Conservation (phyloP, 2,888 invertebrate species). For the Apotomis turbidana region DNA sequence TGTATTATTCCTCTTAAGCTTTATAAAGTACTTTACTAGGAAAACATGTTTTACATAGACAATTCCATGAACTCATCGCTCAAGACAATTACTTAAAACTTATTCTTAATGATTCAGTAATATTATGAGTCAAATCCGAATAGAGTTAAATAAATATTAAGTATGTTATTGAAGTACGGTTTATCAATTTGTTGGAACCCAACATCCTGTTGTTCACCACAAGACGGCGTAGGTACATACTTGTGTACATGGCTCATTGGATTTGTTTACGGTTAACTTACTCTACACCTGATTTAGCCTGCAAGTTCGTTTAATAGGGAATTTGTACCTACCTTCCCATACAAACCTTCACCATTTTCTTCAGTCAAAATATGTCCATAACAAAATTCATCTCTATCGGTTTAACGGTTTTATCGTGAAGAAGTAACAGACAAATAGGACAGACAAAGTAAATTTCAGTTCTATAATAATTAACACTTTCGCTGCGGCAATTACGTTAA, state of each 20-base stretch:
- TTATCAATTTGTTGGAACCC: slow-evolving; percentile 12
- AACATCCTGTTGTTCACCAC: slow-evolving; percentile 21
- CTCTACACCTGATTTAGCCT: no score
- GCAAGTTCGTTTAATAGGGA: no score
- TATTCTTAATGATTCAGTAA: slow-evolving; percentile 9
- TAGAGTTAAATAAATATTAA: not conserved
- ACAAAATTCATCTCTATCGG: no score
- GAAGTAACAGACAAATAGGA: no score
- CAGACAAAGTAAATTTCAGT: no score
- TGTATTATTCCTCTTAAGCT: not conserved
- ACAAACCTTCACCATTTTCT: no score
- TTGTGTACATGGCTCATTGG: not conserved
- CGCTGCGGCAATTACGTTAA: no score
- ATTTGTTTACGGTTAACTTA: no score
- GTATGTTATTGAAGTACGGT: not conserved
- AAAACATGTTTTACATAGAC: not conserved
- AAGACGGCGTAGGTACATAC: not conserved
- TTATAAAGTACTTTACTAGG: not conserved
- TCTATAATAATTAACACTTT: no score
- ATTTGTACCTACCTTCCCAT: no score
- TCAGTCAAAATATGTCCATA: no score
- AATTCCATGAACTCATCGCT: not conserved
- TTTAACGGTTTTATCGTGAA: no score
- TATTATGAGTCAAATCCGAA: slow-evolving; percentile 15
- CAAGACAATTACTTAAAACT: not conserved